Evolutionary conservation across 2,888 invertebrate species (phyloP).

Genomic region (Drosophila crucigera): DNA sequence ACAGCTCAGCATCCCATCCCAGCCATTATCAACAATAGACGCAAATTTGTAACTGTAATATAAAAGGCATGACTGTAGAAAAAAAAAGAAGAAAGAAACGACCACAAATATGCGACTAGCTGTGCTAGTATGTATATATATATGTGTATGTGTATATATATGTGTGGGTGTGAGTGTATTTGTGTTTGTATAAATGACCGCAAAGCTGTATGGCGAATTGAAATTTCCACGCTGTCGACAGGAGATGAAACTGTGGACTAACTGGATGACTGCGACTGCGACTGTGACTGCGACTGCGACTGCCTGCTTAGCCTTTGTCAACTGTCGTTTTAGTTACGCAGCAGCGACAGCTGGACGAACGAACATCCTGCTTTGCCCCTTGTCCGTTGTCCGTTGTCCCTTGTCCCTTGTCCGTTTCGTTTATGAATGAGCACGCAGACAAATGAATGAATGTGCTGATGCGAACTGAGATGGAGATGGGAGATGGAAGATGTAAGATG

Average conservation of each 20-base stretch:
- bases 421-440: slow-evolving; percentile 71
- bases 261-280: slow-evolving; percentile 37
- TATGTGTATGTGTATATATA: slow-evolving; percentile 48
- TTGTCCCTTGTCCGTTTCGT: slow-evolving; percentile 58
- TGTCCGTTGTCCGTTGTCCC: background rate
- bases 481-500: slow-evolving; percentile 21
- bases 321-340: slow-evolving; percentile 74
- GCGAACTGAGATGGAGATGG: slow-evolving; percentile 39
- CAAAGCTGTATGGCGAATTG: slow-evolving; percentile 77
- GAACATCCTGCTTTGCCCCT: slow-evolving; percentile 3
- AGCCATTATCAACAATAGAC: slow-evolving; percentile 71
- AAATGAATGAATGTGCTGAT: slow-evolving; percentile 72
- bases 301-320: slow-evolving; percentile 77
- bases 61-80: slow-evolving; percentile 55
- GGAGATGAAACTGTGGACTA: slow-evolving; percentile 56
- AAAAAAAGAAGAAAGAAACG: slow-evolving; percentile 17
- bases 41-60: slow-evolving; percentile 77
- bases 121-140: background rate
- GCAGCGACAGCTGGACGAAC: slow-evolving; percentile 60
- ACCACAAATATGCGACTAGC: slow-evolving; percentile 11
- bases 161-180: slow-evolving; percentile 33
- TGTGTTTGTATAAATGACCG: slow-evolving; percentile 68
- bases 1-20: slow-evolving; percentile 6
- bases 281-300: slow-evolving; percentile 29
- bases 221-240: slow-evolving; percentile 73